Conservation (phyloP, 2,888 invertebrate species). For the Atherix ibis region DNA sequence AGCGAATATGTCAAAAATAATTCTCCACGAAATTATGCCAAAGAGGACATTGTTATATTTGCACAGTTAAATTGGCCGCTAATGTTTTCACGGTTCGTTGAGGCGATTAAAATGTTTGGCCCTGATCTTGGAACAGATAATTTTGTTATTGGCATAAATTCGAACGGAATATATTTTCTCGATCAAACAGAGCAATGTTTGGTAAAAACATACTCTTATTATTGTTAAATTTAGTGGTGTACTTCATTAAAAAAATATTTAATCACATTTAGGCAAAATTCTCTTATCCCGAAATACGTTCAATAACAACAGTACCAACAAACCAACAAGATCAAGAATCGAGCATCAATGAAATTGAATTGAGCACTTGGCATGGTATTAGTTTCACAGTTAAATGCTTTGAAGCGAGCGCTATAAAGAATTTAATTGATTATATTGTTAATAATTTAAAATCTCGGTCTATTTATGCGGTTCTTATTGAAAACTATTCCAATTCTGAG, state of each 20-base stretch:
- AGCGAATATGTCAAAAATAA: constrained; percentile 55
- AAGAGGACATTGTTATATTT: constrained; percentile 81
- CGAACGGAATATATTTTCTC: constrained; percentile 83
- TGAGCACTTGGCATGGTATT: constrained; percentile 72
- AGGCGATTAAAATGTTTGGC: constrained; percentile 65
- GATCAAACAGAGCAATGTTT: constrained; percentile 85
- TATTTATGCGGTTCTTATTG: constrained; percentile 64
- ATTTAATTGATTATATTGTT: constrained; percentile 67
- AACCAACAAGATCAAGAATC: constrained; percentile 34
- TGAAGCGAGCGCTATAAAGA: constrained; percentile 71
- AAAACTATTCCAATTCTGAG: constrained; percentile 41
- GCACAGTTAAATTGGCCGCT: constrained; percentile 89
- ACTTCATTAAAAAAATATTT: neutral
- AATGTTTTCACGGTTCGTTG: constrained; percentile 85
- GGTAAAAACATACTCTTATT: constrained; percentile 5
- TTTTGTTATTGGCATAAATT: constrained; percentile 84
- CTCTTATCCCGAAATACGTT: constrained; percentile 72
- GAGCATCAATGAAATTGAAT: constrained; percentile 48
- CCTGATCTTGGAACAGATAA: constrained; percentile 50
- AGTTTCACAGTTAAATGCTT: constrained; percentile 82
- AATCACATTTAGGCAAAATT: constrained; percentile 42
- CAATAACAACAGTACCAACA: constrained; percentile 43
- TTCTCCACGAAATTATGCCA: constrained; percentile 51
- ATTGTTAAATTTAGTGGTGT: neutral
- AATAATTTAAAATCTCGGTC: constrained; percentile 78